Evolutionary conservation across 1,140 invertebrate species (phyloP).

Genomic region (Philotrypesis tridentata): DNA sequence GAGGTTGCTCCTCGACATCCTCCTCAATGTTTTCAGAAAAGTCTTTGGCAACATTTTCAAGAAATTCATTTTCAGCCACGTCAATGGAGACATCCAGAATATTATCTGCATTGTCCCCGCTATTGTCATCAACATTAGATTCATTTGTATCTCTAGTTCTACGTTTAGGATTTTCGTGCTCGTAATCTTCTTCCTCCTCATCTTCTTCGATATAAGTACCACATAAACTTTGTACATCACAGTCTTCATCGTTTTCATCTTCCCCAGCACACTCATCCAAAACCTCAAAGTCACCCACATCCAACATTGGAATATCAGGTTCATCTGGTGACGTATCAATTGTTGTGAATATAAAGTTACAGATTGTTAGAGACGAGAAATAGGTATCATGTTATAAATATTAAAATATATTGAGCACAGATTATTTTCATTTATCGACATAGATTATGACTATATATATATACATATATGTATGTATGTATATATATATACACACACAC

Average conservation of each 20-base stretch:
- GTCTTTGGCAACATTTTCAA: constrained; percentile 38
- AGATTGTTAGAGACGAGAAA: not conserved
- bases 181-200: not conserved
- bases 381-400: not conserved
- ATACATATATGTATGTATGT: too few species aligned
- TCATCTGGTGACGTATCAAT: constrained; percentile 50
- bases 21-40: constrained; percentile 27
- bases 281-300: constrained; percentile 60
- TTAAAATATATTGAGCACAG: not conserved
- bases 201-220: constrained; percentile 28
- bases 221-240: constrained; percentile 23
- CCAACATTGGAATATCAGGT: constrained; percentile 50
- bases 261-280: constrained; percentile 60
- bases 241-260: constrained; percentile 52
- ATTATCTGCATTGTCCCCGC: constrained; percentile 45
- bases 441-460: not conserved
- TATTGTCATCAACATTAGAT: constrained; percentile 36
- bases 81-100: constrained; percentile 45
- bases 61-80: constrained; percentile 39
- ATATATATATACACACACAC: too few species aligned
- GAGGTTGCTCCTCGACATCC: constrained; percentile 24
- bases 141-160: not conserved
- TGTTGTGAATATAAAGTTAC: constrained; percentile 4
- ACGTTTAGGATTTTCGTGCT: constrained; percentile 20
- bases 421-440: not conserved